These are phyloP conservation scores for Drosophila orena DNA, from an alignment of 1,140 invertebrate genomes.

Conservation along the genomic window DNA sequence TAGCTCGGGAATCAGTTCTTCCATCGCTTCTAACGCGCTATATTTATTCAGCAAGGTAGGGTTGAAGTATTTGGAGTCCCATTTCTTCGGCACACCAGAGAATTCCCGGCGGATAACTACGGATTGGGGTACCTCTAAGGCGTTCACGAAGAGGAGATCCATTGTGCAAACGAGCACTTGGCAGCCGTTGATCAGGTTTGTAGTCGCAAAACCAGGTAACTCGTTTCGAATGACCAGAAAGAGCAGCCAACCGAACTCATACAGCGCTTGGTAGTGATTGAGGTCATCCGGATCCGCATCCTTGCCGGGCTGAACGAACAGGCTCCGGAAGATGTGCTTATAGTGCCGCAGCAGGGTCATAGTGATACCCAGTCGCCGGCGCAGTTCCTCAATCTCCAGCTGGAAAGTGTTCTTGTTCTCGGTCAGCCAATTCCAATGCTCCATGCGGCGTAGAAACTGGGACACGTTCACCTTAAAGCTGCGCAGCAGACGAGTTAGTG, in stretches of 20 bases:
- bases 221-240: conserved; percentile 96
- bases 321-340: conserved; percentile 93
- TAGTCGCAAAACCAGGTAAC: conserved; percentile 90
- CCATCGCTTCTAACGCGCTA: conserved; percentile 93
- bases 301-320: conserved; percentile 88
- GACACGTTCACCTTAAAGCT: conserved; percentile 95
- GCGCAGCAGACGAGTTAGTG: conserved; percentile 88
- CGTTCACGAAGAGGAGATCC: conserved; percentile 96
- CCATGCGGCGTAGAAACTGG: conserved; percentile 98
- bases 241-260: conserved; percentile 97
- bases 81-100: conserved; percentile 90
- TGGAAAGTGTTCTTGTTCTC: conserved; percentile 93
- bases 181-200: conserved; percentile 97
- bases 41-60: conserved; percentile 88
- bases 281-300: conserved; percentile 13
- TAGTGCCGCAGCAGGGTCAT: conserved; percentile 97
- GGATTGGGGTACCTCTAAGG: conserved; percentile 89
- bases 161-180: conserved; percentile 95
- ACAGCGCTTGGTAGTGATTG: conserved; percentile 85
- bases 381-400: conserved; percentile 93
- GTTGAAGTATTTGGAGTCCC: conserved; percentile 88
- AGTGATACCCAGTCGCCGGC: conserved; percentile 97
- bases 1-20: conserved; percentile 91
- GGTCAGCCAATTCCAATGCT: conserved; percentile 98
- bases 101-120: conserved; percentile 94